Evolutionary conservation across 2,113 vertebrate species (phyloP).

Genomic region (Toxotes chatareus): DNA sequence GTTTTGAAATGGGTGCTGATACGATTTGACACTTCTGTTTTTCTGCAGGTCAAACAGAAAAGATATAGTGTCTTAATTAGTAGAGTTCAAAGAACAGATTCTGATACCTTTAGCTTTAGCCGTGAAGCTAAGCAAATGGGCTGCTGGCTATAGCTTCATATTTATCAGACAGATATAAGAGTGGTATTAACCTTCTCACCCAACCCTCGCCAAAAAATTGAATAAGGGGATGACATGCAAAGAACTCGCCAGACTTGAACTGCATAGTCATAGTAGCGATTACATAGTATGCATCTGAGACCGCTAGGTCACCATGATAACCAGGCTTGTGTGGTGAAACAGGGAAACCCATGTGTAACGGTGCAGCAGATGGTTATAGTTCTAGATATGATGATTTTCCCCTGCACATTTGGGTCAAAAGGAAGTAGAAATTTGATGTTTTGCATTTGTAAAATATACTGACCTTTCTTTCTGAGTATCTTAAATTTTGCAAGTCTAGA

Average conservation of each 20-base stretch:
- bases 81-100: background rate
- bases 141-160: background rate
- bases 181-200: background rate
- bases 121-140: background rate
- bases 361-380: background rate
- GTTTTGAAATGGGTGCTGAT: background rate
- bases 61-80: background rate
- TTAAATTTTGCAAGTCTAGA: conserved; percentile 8
- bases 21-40: background rate
- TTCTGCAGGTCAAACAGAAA: background rate
- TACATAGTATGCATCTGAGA: background rate
- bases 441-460: background rate
- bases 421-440: conserved; percentile 24
- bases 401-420: conserved; percentile 10
- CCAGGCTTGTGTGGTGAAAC: background rate
- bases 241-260: background rate
- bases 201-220: background rate
- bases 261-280: background rate
- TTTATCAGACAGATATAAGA: background rate
- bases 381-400: background rate
- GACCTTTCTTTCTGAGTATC: conserved; percentile 11
- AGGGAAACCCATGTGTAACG: background rate
- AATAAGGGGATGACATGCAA: background rate
- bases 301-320: background rate
- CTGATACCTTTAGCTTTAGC: background rate